phyloP scores from a whole-genome alignment of 2,797 vertebrate genomes.

The Geotrypetes seraphini region DNA sequence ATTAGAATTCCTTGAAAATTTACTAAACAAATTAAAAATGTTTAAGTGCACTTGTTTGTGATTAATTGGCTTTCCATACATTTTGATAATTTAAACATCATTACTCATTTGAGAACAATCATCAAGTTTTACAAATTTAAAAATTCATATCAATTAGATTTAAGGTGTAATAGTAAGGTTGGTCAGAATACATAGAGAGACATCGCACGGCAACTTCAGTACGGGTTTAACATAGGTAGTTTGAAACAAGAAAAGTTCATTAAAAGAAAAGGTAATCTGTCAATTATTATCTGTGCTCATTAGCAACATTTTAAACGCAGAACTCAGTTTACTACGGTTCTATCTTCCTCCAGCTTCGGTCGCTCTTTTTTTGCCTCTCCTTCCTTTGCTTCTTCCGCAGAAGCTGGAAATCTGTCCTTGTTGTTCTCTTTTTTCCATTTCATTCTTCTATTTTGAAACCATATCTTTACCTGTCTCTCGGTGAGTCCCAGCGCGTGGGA shows the following conservation, averaged over 20 bases:
- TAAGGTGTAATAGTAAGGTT: no score
- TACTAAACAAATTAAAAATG: conserved; percentile 39
- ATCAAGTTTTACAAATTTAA: conserved; percentile 16
- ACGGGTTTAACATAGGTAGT: conserved; percentile 24
- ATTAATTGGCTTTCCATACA: conserved; percentile 48
- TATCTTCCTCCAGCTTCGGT: conserved; percentile 47
- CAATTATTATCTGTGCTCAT: conserved; percentile 19
- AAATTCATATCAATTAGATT: conserved; percentile 23
- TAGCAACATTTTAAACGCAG: conserved; percentile 27
- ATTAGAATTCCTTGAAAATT: conserved; percentile 46
- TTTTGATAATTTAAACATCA: conserved; percentile 26
- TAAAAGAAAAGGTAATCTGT: conserved; percentile 6
- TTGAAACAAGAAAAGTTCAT: conserved; percentile 19
- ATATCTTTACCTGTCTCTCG: conserved; percentile 73
- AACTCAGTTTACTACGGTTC: no score
- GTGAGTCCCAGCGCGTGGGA: conserved; percentile 67
- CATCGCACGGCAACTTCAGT: conserved; percentile 28
- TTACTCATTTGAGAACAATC: conserved; percentile 43
- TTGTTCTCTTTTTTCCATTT: conserved; percentile 79
- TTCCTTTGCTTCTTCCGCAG: conserved; percentile 58
- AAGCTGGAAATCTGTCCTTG: conserved; percentile 67
- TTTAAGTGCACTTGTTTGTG: conserved; percentile 53
- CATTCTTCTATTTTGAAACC: conserved; percentile 75
- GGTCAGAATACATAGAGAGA: no score
- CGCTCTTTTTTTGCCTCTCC: conserved; percentile 52